A percentile compares a stretch with the other conserved stretches of the same genome.
Evolutionary conservation across 2,113 vertebrate species (phyloP).

Genomic region (Apteryx owenii): DNA sequence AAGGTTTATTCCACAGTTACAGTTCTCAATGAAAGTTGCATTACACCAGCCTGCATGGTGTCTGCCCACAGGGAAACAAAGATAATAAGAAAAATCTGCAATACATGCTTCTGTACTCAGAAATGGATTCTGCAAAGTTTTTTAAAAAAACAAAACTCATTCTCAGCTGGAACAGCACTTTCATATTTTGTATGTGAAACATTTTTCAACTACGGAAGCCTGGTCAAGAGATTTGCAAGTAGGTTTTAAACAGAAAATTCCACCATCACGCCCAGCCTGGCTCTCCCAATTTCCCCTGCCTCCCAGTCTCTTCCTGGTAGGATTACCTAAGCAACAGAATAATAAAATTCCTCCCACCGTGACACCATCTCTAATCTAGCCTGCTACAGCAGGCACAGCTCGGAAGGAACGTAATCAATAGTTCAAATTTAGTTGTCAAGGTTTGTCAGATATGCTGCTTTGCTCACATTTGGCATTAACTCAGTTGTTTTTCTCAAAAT

Average conservation of each 20-base stretch:
- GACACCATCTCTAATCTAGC: not conserved
- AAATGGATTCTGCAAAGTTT: not conserved
- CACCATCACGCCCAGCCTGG: not conserved
- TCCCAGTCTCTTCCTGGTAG: not conserved
- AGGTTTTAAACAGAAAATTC: not conserved
- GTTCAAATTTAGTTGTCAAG: not conserved
- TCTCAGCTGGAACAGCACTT: not conserved
- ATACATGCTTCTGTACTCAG: not conserved
- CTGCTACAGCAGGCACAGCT: not conserved
- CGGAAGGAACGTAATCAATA: not conserved
- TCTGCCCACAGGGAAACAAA: not conserved
- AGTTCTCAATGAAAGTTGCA: not conserved
- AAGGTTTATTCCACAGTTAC: not conserved
- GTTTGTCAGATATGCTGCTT: not conserved
- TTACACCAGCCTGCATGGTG: not conserved
- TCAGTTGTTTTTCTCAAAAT: not conserved
- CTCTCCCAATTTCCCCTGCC: not conserved
- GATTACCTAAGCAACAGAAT: not conserved
- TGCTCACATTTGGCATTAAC: not conserved
- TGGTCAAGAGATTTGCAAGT: not conserved
- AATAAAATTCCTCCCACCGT: not conserved
- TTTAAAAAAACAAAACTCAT: not conserved
- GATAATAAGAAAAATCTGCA: not conserved
- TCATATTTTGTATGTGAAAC: not conserved
- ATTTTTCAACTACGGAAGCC: not conserved